Evolutionary conservation across 2,888 invertebrate genomes (phyloP), one percentile per base, ranked within the genome.

Genomic region (Endomychus coccineus): DNA sequence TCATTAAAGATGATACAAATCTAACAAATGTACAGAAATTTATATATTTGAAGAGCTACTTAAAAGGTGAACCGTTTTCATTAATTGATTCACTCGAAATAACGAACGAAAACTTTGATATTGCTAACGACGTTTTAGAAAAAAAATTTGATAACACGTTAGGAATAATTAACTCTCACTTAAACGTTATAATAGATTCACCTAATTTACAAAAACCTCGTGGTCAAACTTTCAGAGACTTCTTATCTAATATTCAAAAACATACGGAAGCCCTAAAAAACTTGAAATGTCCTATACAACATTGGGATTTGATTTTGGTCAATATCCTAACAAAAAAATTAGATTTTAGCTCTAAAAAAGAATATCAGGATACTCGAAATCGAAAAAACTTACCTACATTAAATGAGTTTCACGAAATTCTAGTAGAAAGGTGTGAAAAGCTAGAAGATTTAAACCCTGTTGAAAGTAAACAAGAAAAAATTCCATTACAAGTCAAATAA

Each of bases 271-370:
- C 23, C 3, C 11, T 22, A 11, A 22, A 22, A 22, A 22, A 3
- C 11, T 22, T 22, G 23, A 22, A 3, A 22, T 22, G 23, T 5
- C 23, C 23, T 10, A 5, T 5, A 10, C 10, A 22, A 3, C 23
- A 22, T 22, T 22, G 23, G 23, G 23, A 22, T 22, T 22, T 22
- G 11, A 22, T 22, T 5, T 10, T 22, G n/a, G 10, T 22, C 3
- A 22, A 22, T 11, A 22, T 22, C 11, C 5, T 3, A 3, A 22
- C 11, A 5, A 22, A 3, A 22, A 5, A 80, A 56, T 62, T 83
- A 25, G 75, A 85, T 54, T 87, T 86, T 57, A 82, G 84, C 55
- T 66, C 88, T 16, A 85, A 83, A 15, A 84, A 85, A 11, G 3
- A 22, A 22, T 22, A 22, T 22, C 3, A 22, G n/a, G n/a, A n/a